Evolutionary conservation across 2,797 vertebrate species (phyloP).

Genomic region (Monodelphis domestica): DNA sequence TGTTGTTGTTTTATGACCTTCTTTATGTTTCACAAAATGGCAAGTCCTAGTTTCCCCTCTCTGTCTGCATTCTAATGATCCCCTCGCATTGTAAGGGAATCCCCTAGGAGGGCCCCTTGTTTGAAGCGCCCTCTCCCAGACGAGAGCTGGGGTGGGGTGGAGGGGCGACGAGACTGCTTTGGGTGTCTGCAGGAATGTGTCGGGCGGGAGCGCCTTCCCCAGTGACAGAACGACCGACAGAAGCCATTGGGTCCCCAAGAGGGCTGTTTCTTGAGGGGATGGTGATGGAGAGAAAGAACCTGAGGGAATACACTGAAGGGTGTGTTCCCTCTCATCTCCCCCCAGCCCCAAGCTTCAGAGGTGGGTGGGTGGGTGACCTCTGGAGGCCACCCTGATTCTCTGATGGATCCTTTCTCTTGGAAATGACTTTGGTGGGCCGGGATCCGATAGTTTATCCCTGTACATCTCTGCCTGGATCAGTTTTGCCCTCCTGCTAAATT

Average conservation of each 20-base stretch:
- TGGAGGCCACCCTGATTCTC: neutral
- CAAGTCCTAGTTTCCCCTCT: neutral
- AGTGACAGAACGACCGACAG: constrained; percentile 36
- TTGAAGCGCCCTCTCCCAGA: neutral
- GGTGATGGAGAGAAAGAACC: constrained; percentile 68
- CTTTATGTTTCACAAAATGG: constrained; percentile 46
- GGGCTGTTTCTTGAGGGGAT: constrained; percentile 33
- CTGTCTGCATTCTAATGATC: neutral
- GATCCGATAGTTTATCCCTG: neutral
- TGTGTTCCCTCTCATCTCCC: neutral
- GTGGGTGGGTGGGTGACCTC: neutral
- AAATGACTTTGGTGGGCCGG: neutral
- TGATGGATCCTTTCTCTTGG: neutral
- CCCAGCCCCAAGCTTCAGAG: neutral
- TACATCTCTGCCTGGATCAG: neutral
- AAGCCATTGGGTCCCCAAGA: constrained; percentile 20
- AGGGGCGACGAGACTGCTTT: neutral
- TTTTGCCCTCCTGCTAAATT: neutral
- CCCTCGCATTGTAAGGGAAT: neutral
- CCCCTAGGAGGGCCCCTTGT: neutral
- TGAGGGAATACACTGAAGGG: constrained; percentile 49
- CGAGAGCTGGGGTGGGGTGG: neutral
- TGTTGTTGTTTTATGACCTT: constrained; percentile 21
- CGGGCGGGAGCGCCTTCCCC: constrained; percentile 19
- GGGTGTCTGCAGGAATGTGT: constrained; percentile 38